Conservation (phyloP, 2,888 invertebrate species). For the Uropetala carovei region DNA sequence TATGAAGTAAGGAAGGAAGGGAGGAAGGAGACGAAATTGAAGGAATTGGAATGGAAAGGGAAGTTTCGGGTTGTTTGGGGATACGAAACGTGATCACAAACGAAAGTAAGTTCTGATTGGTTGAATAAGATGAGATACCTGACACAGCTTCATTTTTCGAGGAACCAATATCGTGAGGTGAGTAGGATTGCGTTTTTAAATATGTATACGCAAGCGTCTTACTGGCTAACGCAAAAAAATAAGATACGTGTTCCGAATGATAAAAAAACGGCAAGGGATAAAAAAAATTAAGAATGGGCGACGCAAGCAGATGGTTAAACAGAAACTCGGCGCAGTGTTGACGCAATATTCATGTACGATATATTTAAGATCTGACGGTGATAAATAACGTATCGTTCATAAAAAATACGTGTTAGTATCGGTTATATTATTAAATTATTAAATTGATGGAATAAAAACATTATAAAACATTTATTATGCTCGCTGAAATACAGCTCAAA, state of each 20-base stretch:
- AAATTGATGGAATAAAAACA: too few relatives aligned
- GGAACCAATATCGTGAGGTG: not conserved
- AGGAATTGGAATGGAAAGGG: not conserved
- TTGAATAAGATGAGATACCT: not conserved
- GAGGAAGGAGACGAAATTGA: not conserved
- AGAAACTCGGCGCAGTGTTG: too few relatives aligned
- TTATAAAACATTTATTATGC: too few relatives aligned
- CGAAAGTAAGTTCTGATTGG: conserved; percentile 28
- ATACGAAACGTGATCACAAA: not conserved
- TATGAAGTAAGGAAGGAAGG: not conserved
- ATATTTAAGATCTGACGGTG: too few relatives aligned
- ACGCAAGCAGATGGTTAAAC: too few relatives aligned
- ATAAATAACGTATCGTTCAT: too few relatives aligned
- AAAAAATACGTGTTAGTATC: too few relatives aligned
- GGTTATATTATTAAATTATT: too few relatives aligned
- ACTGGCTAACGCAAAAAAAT: not conserved
- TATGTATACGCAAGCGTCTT: not conserved
- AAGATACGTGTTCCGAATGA: not conserved
- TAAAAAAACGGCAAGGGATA: not conserved
- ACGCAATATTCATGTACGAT: too few relatives aligned
- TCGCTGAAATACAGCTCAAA: too few relatives aligned
- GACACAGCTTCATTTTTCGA: not conserved
- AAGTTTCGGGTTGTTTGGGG: conserved; percentile 2
- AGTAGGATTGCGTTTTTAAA: not conserved
- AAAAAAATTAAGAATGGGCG: too few relatives aligned